Percentiles rank a stretch among this genome's conserved stretches.
phyloP scores from a whole-genome alignment of 1,140 invertebrate species.

The Drosophila virilis region DNA sequence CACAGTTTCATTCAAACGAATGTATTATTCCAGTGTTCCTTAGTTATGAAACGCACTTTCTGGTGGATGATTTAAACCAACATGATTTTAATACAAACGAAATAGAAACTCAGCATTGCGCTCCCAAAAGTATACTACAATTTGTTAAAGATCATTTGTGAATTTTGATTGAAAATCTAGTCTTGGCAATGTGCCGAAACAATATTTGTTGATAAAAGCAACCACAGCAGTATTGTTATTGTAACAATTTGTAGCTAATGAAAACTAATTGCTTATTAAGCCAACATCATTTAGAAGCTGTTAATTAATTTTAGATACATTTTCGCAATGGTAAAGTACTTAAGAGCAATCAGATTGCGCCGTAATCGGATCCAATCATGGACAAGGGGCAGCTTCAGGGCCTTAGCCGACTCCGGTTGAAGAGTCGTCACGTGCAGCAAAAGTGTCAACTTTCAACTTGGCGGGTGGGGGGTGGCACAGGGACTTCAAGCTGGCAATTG shows the following conservation, averaged over 20 bases:
- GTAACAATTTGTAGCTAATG: not conserved
- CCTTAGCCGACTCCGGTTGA: too few relatives aligned
- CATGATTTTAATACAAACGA: too few relatives aligned
- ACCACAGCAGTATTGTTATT: not conserved
- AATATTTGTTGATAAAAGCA: too few relatives aligned
- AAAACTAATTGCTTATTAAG: constrained; percentile 5
- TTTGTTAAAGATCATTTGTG: too few relatives aligned
- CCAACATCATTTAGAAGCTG: not conserved
- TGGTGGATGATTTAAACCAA: too few relatives aligned
- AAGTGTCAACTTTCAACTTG: constrained; percentile 34
- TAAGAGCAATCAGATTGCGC: constrained; percentile 4
- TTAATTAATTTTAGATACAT: not conserved
- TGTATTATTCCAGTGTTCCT: too few relatives aligned
- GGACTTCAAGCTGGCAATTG: constrained; percentile 22
- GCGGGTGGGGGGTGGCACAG: not conserved
- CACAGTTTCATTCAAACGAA: too few relatives aligned
- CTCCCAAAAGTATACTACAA: too few relatives aligned
- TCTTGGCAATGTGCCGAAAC: too few relatives aligned
- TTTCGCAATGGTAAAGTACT: not conserved
- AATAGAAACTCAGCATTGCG: too few relatives aligned
- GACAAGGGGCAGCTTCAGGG: not conserved
- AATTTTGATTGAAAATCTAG: too few relatives aligned
- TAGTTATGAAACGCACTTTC: too few relatives aligned
- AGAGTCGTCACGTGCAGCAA: constrained; percentile 20
- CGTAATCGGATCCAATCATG: not conserved